A percentile compares a stretch with the other conserved stretches of the same genome.
phyloP scores from a whole-genome alignment of 2,113 vertebrate species.

The Brachirus orientalis region DNA sequence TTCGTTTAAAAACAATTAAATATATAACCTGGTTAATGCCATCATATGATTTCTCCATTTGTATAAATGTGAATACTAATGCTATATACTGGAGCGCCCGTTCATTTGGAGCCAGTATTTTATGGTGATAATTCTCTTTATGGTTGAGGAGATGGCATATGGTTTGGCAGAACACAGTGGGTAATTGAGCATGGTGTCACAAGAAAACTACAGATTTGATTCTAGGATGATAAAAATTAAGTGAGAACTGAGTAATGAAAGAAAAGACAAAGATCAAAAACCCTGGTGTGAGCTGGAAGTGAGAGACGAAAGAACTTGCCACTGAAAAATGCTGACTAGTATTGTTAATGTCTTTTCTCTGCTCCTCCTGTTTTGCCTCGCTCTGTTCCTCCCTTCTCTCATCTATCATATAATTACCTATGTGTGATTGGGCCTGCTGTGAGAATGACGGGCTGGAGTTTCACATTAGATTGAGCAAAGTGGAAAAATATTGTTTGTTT shows the following conservation, averaged over 20 bases:
- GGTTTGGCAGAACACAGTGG: neutral
- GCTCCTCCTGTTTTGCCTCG: constrained; percentile 21
- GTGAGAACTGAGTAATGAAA: neutral
- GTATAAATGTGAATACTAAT: too few species aligned
- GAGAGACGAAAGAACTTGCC: constrained; percentile 25
- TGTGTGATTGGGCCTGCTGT: constrained; percentile 54
- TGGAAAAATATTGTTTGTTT: constrained; percentile 62
- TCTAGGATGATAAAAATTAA: neutral
- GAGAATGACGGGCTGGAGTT: constrained; percentile 42
- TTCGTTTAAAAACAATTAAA: too few species aligned
- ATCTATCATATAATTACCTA: constrained; percentile 53
- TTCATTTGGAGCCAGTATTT: constrained; percentile 4
- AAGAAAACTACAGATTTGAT: neutral
- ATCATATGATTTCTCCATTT: too few species aligned
- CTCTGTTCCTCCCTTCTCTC: constrained; percentile 26
- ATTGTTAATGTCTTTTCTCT: constrained; percentile 18
- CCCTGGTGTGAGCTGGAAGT: constrained; percentile 12
- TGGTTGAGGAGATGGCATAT: neutral
- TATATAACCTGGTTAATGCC: too few species aligned
- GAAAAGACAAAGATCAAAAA: constrained; percentile 5
- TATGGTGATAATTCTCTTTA: neutral
- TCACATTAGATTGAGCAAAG: constrained; percentile 49
- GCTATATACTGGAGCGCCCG: neutral
- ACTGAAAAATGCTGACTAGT: constrained; percentile 23
- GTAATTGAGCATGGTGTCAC: neutral